Percentiles rank a stretch among this genome's conserved stretches.
Conservation (phyloP, 2,113 vertebrate genomes). For the Eidolon helvum region DNA sequence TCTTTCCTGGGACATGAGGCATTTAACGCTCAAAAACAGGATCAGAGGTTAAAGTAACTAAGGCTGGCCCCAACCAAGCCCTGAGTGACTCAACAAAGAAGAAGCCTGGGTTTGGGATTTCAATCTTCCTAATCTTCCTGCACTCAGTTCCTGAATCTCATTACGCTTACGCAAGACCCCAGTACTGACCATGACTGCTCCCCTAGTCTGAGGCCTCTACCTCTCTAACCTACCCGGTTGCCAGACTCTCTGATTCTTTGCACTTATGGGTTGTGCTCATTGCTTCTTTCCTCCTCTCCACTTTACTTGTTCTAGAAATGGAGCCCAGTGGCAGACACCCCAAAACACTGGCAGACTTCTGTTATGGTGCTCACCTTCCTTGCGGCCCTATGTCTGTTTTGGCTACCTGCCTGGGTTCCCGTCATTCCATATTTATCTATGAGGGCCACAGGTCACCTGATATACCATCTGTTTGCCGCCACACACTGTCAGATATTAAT, state of each 20-base stretch:
- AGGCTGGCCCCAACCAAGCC: not conserved
- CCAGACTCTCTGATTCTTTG: not conserved
- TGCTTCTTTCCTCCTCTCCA: not conserved
- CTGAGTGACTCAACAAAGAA: not conserved
- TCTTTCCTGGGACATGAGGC: not conserved
- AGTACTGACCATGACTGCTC: no score
- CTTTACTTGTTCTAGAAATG: not conserved
- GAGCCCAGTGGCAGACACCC: not conserved
- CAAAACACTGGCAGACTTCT: not conserved
- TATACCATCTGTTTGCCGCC: not conserved
- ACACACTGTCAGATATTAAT: not conserved
- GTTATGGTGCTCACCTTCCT: not conserved
- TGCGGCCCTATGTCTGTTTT: not conserved
- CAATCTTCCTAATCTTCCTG: no score
- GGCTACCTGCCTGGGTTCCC: not conserved
- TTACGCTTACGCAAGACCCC: rapidly evolving
- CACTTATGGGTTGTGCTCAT: not conserved
- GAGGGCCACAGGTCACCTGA: not conserved
- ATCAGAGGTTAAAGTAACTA: not conserved
- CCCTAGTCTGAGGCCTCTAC: not conserved
- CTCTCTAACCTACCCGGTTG: no score
- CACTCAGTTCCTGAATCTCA: not conserved
- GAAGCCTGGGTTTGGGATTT: not conserved
- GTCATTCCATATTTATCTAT: not conserved
- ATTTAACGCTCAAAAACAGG: not conserved